phyloP scores from a whole-genome alignment of 2,888 invertebrate species.

The Eristalis intricaria region DNA sequence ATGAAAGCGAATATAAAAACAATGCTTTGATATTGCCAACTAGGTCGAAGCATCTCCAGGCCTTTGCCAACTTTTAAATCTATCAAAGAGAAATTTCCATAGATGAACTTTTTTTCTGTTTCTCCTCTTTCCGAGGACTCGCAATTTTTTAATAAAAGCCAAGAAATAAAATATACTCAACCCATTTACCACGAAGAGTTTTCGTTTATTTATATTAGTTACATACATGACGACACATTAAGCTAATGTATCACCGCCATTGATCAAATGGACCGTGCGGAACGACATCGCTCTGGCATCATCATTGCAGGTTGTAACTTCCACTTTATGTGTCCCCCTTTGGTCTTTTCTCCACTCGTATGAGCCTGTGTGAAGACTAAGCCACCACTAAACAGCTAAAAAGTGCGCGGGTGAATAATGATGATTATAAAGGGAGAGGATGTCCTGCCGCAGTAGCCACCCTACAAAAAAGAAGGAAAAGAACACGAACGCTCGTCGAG shows the following conservation, averaged over 20 bases:
- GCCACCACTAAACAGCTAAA: conserved; percentile 63
- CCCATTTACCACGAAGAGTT: neutral
- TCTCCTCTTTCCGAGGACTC: neutral
- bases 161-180: neutral
- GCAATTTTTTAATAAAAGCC: neutral
- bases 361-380: conserved; percentile 41
- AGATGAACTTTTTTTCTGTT: neutral
- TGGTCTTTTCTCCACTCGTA: conserved; percentile 2
- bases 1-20: neutral
- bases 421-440: conserved; percentile 55
- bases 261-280: conserved; percentile 68
- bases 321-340: conserved; percentile 6
- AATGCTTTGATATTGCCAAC: neutral
- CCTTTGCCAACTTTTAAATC: neutral
- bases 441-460: neutral
- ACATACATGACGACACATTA: conserved; percentile 73
- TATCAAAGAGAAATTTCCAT: neutral
- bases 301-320: conserved; percentile 28
- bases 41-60: neutral
- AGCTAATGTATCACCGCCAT: conserved; percentile 70
- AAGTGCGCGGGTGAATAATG: conserved; percentile 64
- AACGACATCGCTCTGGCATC: conserved; percentile 46
- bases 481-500: conserved; percentile 31
- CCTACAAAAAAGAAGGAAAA: neutral
- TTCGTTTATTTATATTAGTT: neutral